These are phyloP conservation scores for Zygothrica quintamaculata DNA, from an alignment of 2,888 invertebrate species.

Conservation along the genomic window DNA sequence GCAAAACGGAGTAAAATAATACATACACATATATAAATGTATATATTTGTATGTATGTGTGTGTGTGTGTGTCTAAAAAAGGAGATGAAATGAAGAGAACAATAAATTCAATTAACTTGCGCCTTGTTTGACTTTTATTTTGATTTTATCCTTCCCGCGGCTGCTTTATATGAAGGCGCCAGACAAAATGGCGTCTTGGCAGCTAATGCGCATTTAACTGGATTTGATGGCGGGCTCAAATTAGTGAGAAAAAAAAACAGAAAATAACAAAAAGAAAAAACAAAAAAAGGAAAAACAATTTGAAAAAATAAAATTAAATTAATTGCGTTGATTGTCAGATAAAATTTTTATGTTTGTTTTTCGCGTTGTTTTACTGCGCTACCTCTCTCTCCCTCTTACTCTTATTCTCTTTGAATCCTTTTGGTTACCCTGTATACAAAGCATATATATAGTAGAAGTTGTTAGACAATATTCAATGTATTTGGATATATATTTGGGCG, in stretches of 20 bases:
- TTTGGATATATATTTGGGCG: too few relatives aligned
- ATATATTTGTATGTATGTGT: too few relatives aligned
- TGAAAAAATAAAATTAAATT: constrained; percentile 33
- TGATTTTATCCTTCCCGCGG: constrained; percentile 37
- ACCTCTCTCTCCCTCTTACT: too few relatives aligned
- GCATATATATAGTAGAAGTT: too few relatives aligned
- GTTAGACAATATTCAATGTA: too few relatives aligned
- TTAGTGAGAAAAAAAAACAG: constrained; percentile 20
- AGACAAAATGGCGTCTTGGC: constrained; percentile 38
- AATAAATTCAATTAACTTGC: constrained; percentile 77
- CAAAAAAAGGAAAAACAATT: constrained; percentile 7
- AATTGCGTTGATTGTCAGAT: constrained; percentile 46
- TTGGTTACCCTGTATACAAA: too few relatives aligned
- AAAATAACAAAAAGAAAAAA: constrained; percentile 1
- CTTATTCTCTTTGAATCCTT: too few relatives aligned
- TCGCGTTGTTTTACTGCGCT: constrained; percentile 9
- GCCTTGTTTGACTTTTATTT: constrained; percentile 52
- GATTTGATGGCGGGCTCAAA: constrained; percentile 40
- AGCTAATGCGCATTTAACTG: constrained; percentile 43
- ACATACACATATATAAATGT: too few relatives aligned
- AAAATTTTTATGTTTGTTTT: constrained; percentile 2
- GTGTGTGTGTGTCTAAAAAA: too few relatives aligned
- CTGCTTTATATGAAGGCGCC: neutral
- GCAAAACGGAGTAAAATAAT: constrained; percentile 7
- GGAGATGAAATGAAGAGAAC: constrained; percentile 44